phyloP scores from a whole-genome alignment of 2,888 invertebrate genomes.

The Troilus luridus region DNA sequence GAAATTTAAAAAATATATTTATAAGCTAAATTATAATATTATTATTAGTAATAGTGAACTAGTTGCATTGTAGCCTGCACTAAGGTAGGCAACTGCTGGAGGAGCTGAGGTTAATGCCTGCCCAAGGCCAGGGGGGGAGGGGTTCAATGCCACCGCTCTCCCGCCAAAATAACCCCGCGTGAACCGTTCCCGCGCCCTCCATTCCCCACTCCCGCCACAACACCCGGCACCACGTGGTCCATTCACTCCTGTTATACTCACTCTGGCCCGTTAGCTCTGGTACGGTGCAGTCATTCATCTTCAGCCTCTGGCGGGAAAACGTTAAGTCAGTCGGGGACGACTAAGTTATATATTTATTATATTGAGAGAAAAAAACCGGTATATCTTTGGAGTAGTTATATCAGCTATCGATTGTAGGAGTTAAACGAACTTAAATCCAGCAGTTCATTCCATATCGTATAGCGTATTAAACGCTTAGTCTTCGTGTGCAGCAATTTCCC shows the following conservation, averaged over 20 bases:
- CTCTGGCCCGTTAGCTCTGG: neutral
- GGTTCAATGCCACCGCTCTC: conserved; percentile 53
- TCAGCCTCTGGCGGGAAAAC: neutral
- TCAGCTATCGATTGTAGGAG: neutral
- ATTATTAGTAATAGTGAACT: too few species aligned
- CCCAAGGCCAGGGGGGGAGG: conserved; percentile 39
- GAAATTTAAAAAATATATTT: too few species aligned
- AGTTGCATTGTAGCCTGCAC: too few species aligned
- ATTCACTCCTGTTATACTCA: conserved; percentile 9
- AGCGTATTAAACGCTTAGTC: too few species aligned
- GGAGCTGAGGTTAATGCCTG: neutral
- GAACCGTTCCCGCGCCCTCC: conserved; percentile 29
- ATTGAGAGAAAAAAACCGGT: neutral
- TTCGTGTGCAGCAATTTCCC: too few species aligned
- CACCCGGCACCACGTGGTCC: conserved; percentile 16
- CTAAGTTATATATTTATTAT: neutral
- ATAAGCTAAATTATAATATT: too few species aligned
- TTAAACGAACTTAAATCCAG: neutral
- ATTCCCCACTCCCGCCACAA: conserved; percentile 15
- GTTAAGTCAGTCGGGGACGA: neutral
- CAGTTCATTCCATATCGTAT: too few species aligned
- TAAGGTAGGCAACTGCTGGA: too few species aligned
- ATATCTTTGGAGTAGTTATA: neutral
- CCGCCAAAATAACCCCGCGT: conserved; percentile 39
- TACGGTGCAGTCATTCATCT: conserved; percentile 34